phyloP scores from a whole-genome alignment of 2,113 vertebrate genomes.

The Agapornis roseicollis region DNA sequence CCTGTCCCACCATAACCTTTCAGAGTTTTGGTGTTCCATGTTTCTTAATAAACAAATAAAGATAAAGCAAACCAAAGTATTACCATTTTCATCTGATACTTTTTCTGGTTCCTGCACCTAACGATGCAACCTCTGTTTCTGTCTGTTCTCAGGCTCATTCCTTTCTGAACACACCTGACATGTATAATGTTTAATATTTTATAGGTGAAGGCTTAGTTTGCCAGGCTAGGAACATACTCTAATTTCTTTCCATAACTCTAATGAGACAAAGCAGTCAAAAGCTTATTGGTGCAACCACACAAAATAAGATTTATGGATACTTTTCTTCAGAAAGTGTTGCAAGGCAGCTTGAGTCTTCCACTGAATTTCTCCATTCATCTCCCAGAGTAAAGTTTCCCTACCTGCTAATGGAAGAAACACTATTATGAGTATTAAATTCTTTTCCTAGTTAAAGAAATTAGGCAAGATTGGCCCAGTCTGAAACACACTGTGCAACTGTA shows the following conservation, averaged over 20 bases:
- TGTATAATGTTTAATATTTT: constrained; percentile 51
- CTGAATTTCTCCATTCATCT: constrained; percentile 27
- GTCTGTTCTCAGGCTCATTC: neutral
- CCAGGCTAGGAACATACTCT: constrained; percentile 27
- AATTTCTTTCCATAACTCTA: constrained; percentile 47
- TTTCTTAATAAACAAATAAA: constrained; percentile 10
- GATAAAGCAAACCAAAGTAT: neutral
- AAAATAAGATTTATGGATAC: constrained; percentile 49
- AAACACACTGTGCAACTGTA: neutral
- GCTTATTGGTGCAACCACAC: constrained; percentile 18
- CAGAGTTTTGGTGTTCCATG: neutral
- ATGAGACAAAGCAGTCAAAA: constrained; percentile 52
- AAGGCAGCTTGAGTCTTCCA: neutral
- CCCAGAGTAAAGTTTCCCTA: neutral
- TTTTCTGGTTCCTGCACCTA: neutral
- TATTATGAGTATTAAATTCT: neutral
- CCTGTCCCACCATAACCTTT: neutral
- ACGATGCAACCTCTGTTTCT: neutral
- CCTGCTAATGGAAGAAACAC: neutral
- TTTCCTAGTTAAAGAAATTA: neutral
- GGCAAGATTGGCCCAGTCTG: neutral
- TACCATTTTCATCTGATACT: neutral
- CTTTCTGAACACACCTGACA: constrained; percentile 17
- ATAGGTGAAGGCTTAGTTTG: constrained; percentile 26
- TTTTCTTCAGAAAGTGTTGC: constrained; percentile 32